Evolutionary conservation across 2,888 invertebrate species (phyloP), one percentile per base, ranked within the genome.

Genomic region (Pocota personata): DNA sequence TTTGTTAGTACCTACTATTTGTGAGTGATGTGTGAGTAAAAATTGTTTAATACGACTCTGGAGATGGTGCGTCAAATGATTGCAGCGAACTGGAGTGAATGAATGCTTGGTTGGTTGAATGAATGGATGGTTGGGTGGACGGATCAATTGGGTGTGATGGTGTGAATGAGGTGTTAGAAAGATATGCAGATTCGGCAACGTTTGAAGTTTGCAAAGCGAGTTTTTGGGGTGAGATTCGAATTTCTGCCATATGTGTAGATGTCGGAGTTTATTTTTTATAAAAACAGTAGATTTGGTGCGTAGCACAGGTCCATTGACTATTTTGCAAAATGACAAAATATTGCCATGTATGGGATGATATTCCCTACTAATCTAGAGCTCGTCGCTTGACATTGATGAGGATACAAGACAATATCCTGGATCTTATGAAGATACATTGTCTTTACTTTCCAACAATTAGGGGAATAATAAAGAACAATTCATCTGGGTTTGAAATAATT

Each of bases 81-180:
- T 50, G 55, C 35, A 40, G 3, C 27, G 35, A 5, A 50, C 32
- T 52, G 27, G n/a, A 75, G 52, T 46, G 67, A 67, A 43, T 72
- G 71, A 14, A 72, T 62, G 83, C 78, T 50, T 76, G 71, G 64
- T 71, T 86, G 76, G 82, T 37, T 82, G 52, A 67, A 86, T 80
- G 80, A 80, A 80, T 86, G 82, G 52, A 77, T 71, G 86, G 72
- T 35, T 57, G 86, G 82, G 67, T 82, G 76, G 82, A 84, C 64
- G 62, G 80, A 80, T 84, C 84, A 84, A 84, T 84, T 84, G 80
- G 80, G 84, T 84, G 84, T 80, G 84, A 86, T 82, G 82, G 72
- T 67, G 86, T 60, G 86, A 72, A 86, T 86, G 86, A 86, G 86
- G 86, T 86, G 86, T 43, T 67, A 82, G 84, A 84, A 58, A 55